A percentile compares a stretch with the other conserved stretches of the same genome.
Conservation (phyloP, 1,140 invertebrate species). For the Drosophila obscura region DNA sequence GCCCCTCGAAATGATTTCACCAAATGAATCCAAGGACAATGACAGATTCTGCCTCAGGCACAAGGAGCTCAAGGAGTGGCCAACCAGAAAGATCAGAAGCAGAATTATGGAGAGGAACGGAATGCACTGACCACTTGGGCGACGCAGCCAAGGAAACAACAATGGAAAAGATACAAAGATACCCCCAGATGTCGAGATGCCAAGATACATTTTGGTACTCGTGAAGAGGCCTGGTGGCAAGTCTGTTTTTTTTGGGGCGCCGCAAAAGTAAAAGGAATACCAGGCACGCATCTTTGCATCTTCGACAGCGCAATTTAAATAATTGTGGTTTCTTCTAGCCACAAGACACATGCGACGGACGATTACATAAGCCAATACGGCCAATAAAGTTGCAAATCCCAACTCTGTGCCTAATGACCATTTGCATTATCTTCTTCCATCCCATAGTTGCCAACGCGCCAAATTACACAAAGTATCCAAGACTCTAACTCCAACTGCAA, state of each 20-base stretch:
- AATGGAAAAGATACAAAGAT: slow-evolving; percentile 32
- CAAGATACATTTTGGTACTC: slow-evolving; percentile 2
- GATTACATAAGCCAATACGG: slow-evolving; percentile 56
- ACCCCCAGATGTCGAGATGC: slow-evolving; percentile 20
- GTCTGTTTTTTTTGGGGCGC: slow-evolving; percentile 27
- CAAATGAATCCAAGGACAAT: slow-evolving; percentile 6
- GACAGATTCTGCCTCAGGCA: slow-evolving; percentile 8
- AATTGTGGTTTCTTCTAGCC: slow-evolving; percentile 77
- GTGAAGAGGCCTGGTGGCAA: too few species aligned
- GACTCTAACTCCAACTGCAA: not conserved
- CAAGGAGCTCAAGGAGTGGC: not conserved
- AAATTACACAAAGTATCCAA: slow-evolving; percentile 69
- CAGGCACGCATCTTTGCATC: slow-evolving; percentile 48
- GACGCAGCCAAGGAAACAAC: slow-evolving; percentile 21
- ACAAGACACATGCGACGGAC: slow-evolving; percentile 12
- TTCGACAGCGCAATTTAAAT: slow-evolving; percentile 69
- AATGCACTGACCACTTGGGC: slow-evolving; percentile 17
- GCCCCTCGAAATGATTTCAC: slow-evolving; percentile 32
- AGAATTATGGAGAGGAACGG: not conserved
- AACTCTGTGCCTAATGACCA: slow-evolving; percentile 70
- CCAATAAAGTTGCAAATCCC: slow-evolving; percentile 34
- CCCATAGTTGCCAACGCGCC: slow-evolving; percentile 51
- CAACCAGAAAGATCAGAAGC: slow-evolving; percentile 10
- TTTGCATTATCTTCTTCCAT: slow-evolving; percentile 69
- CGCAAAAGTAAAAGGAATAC: slow-evolving; percentile 65